phyloP scores from a whole-genome alignment of 2,888 invertebrate species.

The Apotomis capreana region DNA sequence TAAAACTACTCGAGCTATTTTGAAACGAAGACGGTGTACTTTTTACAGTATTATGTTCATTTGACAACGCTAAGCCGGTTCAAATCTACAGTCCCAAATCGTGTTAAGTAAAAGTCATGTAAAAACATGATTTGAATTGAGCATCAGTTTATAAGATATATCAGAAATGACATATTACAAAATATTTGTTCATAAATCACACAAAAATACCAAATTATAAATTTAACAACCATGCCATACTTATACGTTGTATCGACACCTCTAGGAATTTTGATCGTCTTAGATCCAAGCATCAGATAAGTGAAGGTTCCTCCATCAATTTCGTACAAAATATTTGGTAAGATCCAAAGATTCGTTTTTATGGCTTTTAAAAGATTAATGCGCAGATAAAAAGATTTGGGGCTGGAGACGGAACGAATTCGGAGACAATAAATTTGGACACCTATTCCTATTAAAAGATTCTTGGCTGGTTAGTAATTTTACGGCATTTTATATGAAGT shows the following conservation, averaged over 20 bases:
- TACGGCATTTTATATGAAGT: slow-evolving; percentile 34
- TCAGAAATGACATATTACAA: slow-evolving; percentile 35
- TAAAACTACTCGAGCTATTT: slow-evolving; percentile 69
- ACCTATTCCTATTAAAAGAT: slow-evolving; percentile 51
- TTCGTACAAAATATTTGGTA: slow-evolving; percentile 79
- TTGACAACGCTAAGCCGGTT: slow-evolving; percentile 30
- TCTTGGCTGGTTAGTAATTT: slow-evolving; percentile 35
- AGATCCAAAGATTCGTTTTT: slow-evolving; percentile 79
- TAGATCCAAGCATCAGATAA: slow-evolving; percentile 74
- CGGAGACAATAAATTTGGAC: slow-evolving; percentile 75
- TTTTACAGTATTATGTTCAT: slow-evolving; percentile 45
- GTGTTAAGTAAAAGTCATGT: slow-evolving; percentile 43
- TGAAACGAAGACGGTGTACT: slow-evolving; percentile 52
- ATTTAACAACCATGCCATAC: slow-evolving; percentile 64
- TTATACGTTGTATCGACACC: slow-evolving; percentile 78
- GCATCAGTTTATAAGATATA: slow-evolving; percentile 34
- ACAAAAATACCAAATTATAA: slow-evolving; percentile 41
- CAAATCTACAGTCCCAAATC: not conserved
- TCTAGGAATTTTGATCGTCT: slow-evolving; percentile 80
- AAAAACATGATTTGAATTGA: not conserved
- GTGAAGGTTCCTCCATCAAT: slow-evolving; percentile 76
- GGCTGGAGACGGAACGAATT: slow-evolving; percentile 65
- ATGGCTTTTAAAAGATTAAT: slow-evolving; percentile 79
- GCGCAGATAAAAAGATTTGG: slow-evolving; percentile 77
- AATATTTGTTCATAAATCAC: slow-evolving; percentile 13